Evolutionary conservation across 2,113 vertebrate genomes (phyloP).

Genomic region (Paramormyrops kingsleyae): DNA sequence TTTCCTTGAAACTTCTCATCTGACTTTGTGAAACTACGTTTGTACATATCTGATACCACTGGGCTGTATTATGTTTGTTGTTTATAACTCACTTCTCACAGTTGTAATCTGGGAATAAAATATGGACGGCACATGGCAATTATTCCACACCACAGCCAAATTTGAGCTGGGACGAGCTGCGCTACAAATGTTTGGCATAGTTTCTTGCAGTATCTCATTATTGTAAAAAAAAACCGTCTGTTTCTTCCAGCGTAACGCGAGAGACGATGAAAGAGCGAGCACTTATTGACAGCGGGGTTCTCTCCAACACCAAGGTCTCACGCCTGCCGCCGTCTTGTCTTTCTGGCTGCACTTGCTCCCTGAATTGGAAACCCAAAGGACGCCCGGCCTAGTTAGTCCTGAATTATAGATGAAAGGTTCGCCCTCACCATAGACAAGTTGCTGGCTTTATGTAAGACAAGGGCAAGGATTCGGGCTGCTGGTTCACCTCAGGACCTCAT

Average conservation of each 20-base stretch:
- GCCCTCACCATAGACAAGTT: slow-evolving; percentile 38
- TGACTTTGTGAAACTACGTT: not conserved
- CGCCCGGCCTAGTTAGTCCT: slow-evolving; percentile 51
- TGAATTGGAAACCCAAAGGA: slow-evolving; percentile 48
- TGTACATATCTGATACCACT: not conserved
- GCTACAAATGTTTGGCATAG: not conserved
- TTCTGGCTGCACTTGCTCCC: slow-evolving; percentile 34
- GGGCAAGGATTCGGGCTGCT: slow-evolving; percentile 29
- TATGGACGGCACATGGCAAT: not conserved
- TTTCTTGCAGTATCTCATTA: not conserved
- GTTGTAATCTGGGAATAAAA: not conserved
- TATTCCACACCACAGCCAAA: not conserved
- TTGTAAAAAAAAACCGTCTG: not conserved
- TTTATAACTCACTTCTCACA: not conserved
- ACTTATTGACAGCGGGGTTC: not conserved
- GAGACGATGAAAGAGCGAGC: not conserved
- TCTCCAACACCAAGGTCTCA: not conserved
- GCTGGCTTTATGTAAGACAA: slow-evolving; percentile 30
- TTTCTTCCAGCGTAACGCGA: not conserved
- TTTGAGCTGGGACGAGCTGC: not conserved
- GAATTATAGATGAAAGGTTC: slow-evolving; percentile 65
- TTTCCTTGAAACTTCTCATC: not conserved
- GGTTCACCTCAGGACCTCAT: slow-evolving; percentile 51
- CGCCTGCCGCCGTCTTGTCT: slow-evolving; percentile 23
- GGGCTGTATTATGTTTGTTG: not conserved